Evolutionary conservation across 2,113 vertebrate genomes (phyloP).

Genomic region (Mixornis gularis): DNA sequence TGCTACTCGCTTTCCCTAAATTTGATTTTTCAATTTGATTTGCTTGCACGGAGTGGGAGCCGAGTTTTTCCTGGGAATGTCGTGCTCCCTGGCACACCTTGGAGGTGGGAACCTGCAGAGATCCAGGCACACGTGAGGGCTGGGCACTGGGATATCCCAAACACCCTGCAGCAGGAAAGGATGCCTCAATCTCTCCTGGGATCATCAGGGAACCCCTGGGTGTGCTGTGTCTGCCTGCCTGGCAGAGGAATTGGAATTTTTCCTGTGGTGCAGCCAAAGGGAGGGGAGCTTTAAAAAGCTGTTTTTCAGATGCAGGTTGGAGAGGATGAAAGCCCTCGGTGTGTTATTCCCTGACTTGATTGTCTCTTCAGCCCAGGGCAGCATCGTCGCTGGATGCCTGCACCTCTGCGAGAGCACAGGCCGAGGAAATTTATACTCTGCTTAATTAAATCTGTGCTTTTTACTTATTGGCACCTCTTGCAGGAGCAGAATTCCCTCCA

Average conservation of each 20-base stretch:
- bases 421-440: neutral
- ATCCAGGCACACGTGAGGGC: neutral
- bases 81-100: neutral
- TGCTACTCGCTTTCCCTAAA: neutral
- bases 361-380: neutral
- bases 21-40: neutral
- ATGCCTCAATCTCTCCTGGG: rapidly evolving
- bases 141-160: neutral
- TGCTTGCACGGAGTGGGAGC: neutral
- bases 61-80: rapidly evolving
- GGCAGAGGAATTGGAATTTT: neutral
- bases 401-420: neutral
- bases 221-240: neutral
- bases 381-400: neutral
- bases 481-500: neutral
- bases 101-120: neutral
- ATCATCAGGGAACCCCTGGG: neutral
- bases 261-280: neutral
- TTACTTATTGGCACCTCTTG: slow-evolving; percentile 6
- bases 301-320: neutral
- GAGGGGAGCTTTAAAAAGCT: neutral
- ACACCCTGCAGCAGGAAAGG: neutral
- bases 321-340: neutral
- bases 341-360: neutral
- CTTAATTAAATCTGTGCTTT: slow-evolving; percentile 2